Percentiles rank a stretch among this genome's conserved stretches.
phyloP scores from a whole-genome alignment of 2,113 vertebrate species.

The Gnathonemus echidnorhynchus region DNA sequence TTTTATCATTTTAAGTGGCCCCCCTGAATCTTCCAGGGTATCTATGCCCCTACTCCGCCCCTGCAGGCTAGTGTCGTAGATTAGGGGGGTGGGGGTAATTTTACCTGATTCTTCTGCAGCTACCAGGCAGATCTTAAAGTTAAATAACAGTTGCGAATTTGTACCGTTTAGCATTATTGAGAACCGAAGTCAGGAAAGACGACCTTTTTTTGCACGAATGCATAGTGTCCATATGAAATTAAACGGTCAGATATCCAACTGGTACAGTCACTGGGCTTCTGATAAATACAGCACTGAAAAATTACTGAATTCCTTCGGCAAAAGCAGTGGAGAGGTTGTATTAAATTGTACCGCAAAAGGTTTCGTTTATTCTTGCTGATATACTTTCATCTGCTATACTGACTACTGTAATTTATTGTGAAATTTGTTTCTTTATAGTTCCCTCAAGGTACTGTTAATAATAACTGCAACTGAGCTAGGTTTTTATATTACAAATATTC shows the following conservation, averaged over 20 bases:
- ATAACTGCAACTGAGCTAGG: not conserved
- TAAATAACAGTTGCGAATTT: not conserved
- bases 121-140: not conserved
- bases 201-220: not conserved
- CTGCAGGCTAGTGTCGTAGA: not conserved
- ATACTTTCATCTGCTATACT: not conserved
- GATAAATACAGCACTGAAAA: not conserved
- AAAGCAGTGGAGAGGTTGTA: not conserved
- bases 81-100: not conserved
- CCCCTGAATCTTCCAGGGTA: not conserved
- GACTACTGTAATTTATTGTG: not conserved
- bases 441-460: not conserved
- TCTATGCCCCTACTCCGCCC: not conserved
- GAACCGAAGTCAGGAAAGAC: not conserved
- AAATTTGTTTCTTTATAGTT: not conserved
- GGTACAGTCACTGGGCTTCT: not conserved
- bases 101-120: not conserved
- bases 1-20: too few species aligned
- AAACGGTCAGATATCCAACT: not conserved
- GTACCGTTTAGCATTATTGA: not conserved
- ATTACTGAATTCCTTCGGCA: not conserved
- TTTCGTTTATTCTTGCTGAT: not conserved
- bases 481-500: not conserved
- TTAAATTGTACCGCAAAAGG: not conserved
- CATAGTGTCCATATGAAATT: not conserved